Evolutionary conservation across 2,113 vertebrate genomes (phyloP), one percentile per base, ranked within the genome.

Genomic region (Rhombomys opimus): DNA sequence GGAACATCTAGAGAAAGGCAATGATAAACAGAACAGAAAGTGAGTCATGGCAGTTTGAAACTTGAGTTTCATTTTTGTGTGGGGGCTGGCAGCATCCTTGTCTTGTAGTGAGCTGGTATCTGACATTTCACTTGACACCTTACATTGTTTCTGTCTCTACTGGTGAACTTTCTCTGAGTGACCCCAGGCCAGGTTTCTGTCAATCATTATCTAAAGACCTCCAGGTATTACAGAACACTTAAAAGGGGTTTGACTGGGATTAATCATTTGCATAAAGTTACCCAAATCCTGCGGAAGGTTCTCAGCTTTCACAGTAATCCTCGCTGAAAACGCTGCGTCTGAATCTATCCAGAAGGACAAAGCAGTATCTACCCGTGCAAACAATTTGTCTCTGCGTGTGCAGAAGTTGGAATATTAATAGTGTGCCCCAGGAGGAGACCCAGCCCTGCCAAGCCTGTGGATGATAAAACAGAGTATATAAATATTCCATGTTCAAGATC

Each of bases 391-490:
- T 90, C 97, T 97, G 54, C 54, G 90, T 91, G 41, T 14, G 86
- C 35, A 94, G 96, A 67, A 76, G 50, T 77, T 98, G 94, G 97
- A 97, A 97, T 87, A 97, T 78, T 97, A 98, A 95, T 75, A 97
- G 85, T 93, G 61, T 35, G 50, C 78, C 90, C 96, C 78, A 8
- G 91, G 98, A 95, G 95, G 97, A 97, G 96, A 76, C n/a, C 52
- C 22, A 11, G 41, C 96, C 97, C 95, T 95, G 20, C 82, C 75
- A 93, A 41, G 67, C 93, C 94, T 96, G 68, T 94, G 95, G 65
- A 87, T 95, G 97, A 96, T 95, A 90, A 97, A 96, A 76, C 73
- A 94, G 96, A 95, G 86, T 91, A 78, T 68, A 96, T 86, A 87
- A 96, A 78, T 96, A 95, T 38, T 85, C 35, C 65, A 3, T 91